Base-by-base conservation (phyloP, 2,797 vertebrate genomes). In the Anas acuta region DNA sequence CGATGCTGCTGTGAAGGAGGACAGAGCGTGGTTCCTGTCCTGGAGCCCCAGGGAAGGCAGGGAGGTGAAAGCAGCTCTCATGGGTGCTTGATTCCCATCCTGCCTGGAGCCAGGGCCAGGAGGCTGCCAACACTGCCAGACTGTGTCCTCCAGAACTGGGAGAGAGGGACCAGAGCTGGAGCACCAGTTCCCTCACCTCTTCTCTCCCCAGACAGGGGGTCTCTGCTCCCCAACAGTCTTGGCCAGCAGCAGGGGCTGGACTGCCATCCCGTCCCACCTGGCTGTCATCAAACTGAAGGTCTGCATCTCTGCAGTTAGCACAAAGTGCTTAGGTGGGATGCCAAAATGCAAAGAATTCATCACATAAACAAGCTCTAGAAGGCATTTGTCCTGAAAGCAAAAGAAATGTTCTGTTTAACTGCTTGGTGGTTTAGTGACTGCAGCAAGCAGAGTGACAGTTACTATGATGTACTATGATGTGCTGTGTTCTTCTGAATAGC, bases 231-330 rank as follows among this genome's bases (percentile, higher is more conserved):
- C 3, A 1, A 21, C 25, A 1, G 2, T 20, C 10, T 54, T 19
- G 30, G 37, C 39, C 69, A 58, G 45, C 20, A 30, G 41, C 0
- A 2, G 26, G 22, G 30, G 43, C 39, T 69, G 61, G 75, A 35
- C 61, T 28, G 11, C 19, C 3, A 8, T 41, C 41, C 45, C 2
- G 1, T 60, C 10, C n/a, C 26, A 9, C 41, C 41, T 16, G 41
- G 39, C 45, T 1, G 4, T 33, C 22, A 41, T 30, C 0, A 0
- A 37, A 10, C 58, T 0, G 0, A 41, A 58, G 37, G 28, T 39
- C 90, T 82, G 37, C 2, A 7, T 64, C 28, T 15, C 37, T 39
- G 26, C 22, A 74, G 51, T 53, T 60, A 23, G 28, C 2, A 1
- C 61, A 8, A 64, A 83, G 47, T 61, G 47, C 13, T 56, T 45